A percentile compares a stretch with the other conserved stretches of the same genome.
Evolutionary conservation across 2,888 invertebrate species (phyloP).

Genomic region (Dryobota labecula): DNA sequence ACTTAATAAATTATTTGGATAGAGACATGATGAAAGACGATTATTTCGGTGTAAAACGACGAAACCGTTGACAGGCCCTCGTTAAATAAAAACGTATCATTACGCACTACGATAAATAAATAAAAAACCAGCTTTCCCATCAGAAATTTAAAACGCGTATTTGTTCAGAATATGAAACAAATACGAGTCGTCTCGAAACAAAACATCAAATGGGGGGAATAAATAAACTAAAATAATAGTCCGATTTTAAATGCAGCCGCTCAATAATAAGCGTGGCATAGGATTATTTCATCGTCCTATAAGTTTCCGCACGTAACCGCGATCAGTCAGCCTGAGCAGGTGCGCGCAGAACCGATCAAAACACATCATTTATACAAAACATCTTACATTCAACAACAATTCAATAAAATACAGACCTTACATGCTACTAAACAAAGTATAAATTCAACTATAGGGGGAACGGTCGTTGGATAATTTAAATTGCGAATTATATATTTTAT

Average conservation of each 20-base stretch:
- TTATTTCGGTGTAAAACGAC: slow-evolving; percentile 8
- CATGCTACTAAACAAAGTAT: neutral
- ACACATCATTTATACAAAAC: slow-evolving; percentile 63
- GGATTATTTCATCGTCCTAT: slow-evolving; percentile 70
- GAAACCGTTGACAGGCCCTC: slow-evolving; percentile 14
- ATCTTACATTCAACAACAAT: slow-evolving; percentile 38
- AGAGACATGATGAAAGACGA: neutral
- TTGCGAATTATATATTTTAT: slow-evolving; percentile 70
- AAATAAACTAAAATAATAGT: slow-evolving; percentile 49
- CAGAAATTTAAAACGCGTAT: slow-evolving; percentile 40
- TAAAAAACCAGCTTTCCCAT: slow-evolving; percentile 27
- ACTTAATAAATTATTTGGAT: slow-evolving; percentile 6
- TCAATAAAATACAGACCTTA: slow-evolving; percentile 45
- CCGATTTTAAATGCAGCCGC: slow-evolving; percentile 55
- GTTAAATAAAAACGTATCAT: slow-evolving; percentile 33
- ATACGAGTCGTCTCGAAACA: slow-evolving; percentile 45
- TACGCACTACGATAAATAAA: slow-evolving; percentile 10
- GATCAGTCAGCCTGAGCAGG: slow-evolving; percentile 81
- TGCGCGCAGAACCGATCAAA: slow-evolving; percentile 72
- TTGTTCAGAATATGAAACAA: slow-evolving; percentile 55
- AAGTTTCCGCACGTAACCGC: slow-evolving; percentile 75
- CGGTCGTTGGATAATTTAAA: slow-evolving; percentile 54
- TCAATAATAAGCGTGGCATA: slow-evolving; percentile 63
- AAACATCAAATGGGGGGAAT: slow-evolving; percentile 41
- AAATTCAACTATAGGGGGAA: slow-evolving; percentile 26